These are phyloP conservation scores for Himantopus leucocephalus DNA, from an alignment of 2,113 vertebrate genomes.

Conservation along the genomic window DNA sequence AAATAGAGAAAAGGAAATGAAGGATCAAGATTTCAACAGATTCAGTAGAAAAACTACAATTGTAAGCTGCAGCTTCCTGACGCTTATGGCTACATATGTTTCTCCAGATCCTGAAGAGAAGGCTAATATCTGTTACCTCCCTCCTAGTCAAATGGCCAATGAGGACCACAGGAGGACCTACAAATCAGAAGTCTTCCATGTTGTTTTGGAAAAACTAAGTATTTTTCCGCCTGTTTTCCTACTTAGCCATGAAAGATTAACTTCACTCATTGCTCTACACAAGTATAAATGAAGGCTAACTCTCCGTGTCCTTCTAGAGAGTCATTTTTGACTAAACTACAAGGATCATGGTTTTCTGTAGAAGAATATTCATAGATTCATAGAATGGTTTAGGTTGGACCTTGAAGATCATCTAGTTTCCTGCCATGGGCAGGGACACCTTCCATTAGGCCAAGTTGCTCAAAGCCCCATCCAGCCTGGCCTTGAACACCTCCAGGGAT, in stretches of 20 bases:
- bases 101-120: neutral
- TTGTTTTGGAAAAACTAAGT: neutral
- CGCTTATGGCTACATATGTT: rapidly evolving
- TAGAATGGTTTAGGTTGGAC: no score
- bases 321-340: neutral
- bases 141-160: neutral
- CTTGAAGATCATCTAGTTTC: no score
- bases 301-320: neutral
- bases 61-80: neutral
- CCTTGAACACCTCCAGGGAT: no score
- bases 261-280: neutral
- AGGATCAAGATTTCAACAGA: neutral
- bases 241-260: neutral
- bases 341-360: neutral
- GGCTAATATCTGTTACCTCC: neutral
- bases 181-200: neutral
- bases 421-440: no score
- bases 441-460: no score
- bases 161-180: neutral
- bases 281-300: neutral
- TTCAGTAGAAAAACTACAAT: neutral
- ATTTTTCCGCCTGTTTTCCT: neutral
- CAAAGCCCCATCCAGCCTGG: no score
- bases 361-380: neutral
- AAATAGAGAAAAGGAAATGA: neutral